Percentiles rank a stretch among this genome's conserved stretches.
phyloP scores from a whole-genome alignment of 2,797 vertebrate species.

The Echeneis naucrates region DNA sequence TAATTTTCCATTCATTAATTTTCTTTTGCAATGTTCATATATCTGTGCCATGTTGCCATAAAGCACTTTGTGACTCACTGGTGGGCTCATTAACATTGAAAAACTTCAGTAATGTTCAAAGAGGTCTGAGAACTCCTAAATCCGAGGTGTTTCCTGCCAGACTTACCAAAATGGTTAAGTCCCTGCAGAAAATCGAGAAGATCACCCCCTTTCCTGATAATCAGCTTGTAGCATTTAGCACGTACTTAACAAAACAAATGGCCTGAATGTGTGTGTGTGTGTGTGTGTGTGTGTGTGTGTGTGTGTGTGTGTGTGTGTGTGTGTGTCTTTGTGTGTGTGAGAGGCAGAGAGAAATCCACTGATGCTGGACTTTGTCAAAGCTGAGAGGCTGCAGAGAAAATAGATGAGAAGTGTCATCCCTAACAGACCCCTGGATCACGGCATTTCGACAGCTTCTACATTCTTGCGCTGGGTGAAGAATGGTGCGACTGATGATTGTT shows the following conservation, averaged over 20 bases:
- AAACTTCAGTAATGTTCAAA: constrained; percentile 81
- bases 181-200: constrained; percentile 52
- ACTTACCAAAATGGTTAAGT: constrained; percentile 39
- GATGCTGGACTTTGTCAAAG: constrained; percentile 80
- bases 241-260: constrained; percentile 95
- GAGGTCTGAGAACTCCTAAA: constrained; percentile 71
- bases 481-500: constrained; percentile 74
- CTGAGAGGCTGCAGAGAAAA: constrained; percentile 70
- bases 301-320: constrained; percentile 43
- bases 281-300: constrained; percentile 38
- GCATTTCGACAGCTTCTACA: constrained; percentile 65
- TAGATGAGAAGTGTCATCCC: constrained; percentile 81
- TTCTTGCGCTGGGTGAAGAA: constrained; percentile 77
- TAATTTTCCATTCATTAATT: background rate
- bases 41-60: constrained; percentile 3
- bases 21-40: constrained; percentile 12
- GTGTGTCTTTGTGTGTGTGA: constrained; percentile 38
- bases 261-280: constrained; percentile 56
- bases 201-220: constrained; percentile 76
- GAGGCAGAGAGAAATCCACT: constrained; percentile 42
- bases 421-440: constrained; percentile 63
- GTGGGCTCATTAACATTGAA: constrained; percentile 33
- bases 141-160: constrained; percentile 70
- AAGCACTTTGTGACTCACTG: constrained; percentile 15
- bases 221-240: constrained; percentile 91